A percentile compares a stretch with the other conserved stretches of the same genome.
phyloP scores from a whole-genome alignment of 2,797 vertebrate species.

The Enteromius viviparus region DNA sequence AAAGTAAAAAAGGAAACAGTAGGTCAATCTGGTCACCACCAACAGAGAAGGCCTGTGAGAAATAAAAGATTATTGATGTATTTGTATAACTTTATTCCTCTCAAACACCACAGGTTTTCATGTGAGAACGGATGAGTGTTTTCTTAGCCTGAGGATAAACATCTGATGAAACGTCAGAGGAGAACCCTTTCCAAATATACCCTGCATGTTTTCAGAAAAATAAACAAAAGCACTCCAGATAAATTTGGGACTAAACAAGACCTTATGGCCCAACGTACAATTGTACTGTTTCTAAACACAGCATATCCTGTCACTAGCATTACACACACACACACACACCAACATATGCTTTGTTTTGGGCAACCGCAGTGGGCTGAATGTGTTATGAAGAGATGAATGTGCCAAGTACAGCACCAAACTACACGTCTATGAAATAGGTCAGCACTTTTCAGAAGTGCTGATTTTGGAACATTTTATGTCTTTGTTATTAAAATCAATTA shows the following conservation, averaged over 20 bases:
- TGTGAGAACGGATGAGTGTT: conserved; percentile 8
- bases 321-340: not conserved
- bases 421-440: not conserved
- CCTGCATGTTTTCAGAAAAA: conserved; percentile 56
- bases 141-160: conserved; percentile 56
- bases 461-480: conserved; percentile 1
- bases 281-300: conserved; percentile 37
- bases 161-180: conserved; percentile 52
- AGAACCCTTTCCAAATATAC: conserved; percentile 53
- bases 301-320: not conserved
- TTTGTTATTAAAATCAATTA: conserved; percentile 33
- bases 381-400: conserved; percentile 1
- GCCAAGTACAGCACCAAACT: not conserved
- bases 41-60: conserved; percentile 35
- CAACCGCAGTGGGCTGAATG: not conserved
- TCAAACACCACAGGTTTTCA: conserved; percentile 36
- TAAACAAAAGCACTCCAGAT: conserved; percentile 58
- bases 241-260: conserved; percentile 63
- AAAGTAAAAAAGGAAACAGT: conserved; percentile 13
- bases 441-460: not conserved
- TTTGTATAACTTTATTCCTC: conserved; percentile 14
- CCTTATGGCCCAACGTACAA: conserved; percentile 32
- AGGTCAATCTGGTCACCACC: conserved; percentile 15
- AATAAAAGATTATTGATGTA: conserved; percentile 44
- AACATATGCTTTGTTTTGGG: not conserved